Conservation (phyloP, 1,140 invertebrate species). For the Lepidurus couesii region DNA sequence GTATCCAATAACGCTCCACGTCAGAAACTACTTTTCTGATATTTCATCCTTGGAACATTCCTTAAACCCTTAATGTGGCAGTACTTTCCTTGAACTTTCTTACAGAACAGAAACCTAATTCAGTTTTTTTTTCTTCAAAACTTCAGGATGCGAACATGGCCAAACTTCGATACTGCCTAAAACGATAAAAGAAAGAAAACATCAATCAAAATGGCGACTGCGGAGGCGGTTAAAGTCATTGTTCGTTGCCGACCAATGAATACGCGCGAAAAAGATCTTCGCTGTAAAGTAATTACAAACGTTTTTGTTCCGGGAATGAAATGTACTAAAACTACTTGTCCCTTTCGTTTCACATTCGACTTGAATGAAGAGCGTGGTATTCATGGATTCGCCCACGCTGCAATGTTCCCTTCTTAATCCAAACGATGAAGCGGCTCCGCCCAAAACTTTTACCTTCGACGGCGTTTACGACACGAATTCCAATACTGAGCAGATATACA, state of each 20-base stretch:
- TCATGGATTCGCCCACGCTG: conserved; percentile 53
- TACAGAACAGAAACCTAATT: too few relatives aligned
- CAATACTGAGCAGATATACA: conserved; percentile 61
- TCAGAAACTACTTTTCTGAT: too few relatives aligned
- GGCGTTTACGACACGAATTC: conserved; percentile 53
- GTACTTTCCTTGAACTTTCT: too few relatives aligned
- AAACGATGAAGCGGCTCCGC: conserved; percentile 52
- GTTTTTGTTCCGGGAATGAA: not conserved
- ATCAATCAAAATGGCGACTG: conserved; percentile 39
- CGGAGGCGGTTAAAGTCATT: conserved; percentile 83
- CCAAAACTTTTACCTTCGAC: conserved; percentile 72
- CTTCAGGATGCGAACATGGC: not conserved
- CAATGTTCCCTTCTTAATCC: conserved; percentile 51
- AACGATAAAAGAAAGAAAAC: not conserved
- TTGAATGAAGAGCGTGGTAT: conserved; percentile 58
- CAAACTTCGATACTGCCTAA: not conserved
- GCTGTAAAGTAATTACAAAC: conserved; percentile 56
- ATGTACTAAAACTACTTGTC: conserved; percentile 39
- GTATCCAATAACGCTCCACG: too few relatives aligned
- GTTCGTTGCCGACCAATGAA: conserved; percentile 88
- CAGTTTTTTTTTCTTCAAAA: not conserved
- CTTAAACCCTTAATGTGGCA: too few relatives aligned
- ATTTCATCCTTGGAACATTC: too few relatives aligned
- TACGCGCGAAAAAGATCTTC: conserved; percentile 60
- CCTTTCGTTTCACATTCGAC: conserved; percentile 35